phyloP scores from a whole-genome alignment of 2,797 vertebrate species.

The Myotis pilosus region DNA sequence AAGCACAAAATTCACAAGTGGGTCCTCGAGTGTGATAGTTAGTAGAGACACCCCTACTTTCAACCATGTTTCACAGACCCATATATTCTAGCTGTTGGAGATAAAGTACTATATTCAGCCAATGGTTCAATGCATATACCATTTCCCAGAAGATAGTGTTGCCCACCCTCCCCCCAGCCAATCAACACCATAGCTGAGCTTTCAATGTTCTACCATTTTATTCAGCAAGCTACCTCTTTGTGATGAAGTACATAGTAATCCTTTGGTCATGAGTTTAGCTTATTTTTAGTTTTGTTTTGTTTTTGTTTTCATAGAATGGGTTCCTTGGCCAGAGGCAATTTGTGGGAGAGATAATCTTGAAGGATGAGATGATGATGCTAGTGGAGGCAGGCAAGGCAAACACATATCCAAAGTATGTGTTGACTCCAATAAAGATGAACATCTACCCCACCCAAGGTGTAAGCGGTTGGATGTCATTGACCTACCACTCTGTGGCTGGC shows the following conservation, averaged over 20 bases:
- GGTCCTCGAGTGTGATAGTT: background rate
- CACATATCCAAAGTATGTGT: background rate
- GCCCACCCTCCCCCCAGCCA: background rate
- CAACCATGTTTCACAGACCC: background rate
- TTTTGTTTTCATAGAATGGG: background rate
- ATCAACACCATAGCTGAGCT: background rate
- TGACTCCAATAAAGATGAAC: background rate
- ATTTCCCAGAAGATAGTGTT: background rate
- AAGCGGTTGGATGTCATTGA: background rate
- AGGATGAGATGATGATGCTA: background rate
- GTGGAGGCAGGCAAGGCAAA: background rate
- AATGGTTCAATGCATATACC: background rate
- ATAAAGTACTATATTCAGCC: background rate
- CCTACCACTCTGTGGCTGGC: background rate
- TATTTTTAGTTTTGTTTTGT: background rate
- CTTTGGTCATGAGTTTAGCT: background rate
- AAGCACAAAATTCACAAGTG: background rate
- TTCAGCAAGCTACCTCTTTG: background rate
- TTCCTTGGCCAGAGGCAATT: background rate
- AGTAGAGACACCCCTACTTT: background rate
- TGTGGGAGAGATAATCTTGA: background rate
- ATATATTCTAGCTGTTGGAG: background rate
- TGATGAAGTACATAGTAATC: background rate
- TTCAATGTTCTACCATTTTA: background rate
- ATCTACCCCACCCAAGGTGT: too few relatives aligned